Evolutionary conservation across 2,113 vertebrate species (phyloP).

Genomic region (Lynx canadensis): DNA sequence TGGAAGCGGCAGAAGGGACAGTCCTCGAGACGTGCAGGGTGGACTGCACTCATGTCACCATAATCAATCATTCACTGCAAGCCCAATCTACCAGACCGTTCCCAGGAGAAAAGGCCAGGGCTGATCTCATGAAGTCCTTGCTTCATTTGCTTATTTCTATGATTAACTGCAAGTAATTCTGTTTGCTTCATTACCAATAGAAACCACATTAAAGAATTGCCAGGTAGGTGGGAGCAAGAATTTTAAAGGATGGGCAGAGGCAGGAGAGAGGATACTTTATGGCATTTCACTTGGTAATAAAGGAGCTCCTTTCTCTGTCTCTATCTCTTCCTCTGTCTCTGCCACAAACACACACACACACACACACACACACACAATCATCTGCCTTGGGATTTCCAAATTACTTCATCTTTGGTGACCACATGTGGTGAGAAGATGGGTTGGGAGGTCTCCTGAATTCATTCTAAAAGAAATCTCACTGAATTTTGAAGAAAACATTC

Average conservation of each 20-base stretch:
- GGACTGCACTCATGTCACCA: neutral
- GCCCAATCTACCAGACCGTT: neutral
- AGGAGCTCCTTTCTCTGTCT: neutral
- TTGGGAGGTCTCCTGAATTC: neutral
- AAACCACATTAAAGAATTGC: neutral
- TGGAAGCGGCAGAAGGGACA: neutral
- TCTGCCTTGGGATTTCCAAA: neutral
- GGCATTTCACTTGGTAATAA: slow-evolving; percentile 3
- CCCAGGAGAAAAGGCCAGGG: neutral
- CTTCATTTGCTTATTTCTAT: slow-evolving; percentile 58
- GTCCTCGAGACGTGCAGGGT: neutral
- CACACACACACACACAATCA: neutral
- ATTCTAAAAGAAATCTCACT: neutral
- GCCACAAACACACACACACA: neutral
- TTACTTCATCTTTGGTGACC: neutral
- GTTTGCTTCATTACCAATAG: slow-evolving; percentile 38
- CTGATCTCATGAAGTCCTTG: neutral
- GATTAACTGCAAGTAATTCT: slow-evolving; percentile 64
- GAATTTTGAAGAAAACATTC: neutral
- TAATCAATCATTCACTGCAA: neutral
- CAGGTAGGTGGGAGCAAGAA: neutral
- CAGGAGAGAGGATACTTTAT: neutral
- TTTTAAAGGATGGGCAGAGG: neutral
- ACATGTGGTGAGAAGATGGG: neutral
- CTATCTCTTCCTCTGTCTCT: neutral